Conservation (phyloP, 2,888 invertebrate species). For the Rapana venosa region DNA sequence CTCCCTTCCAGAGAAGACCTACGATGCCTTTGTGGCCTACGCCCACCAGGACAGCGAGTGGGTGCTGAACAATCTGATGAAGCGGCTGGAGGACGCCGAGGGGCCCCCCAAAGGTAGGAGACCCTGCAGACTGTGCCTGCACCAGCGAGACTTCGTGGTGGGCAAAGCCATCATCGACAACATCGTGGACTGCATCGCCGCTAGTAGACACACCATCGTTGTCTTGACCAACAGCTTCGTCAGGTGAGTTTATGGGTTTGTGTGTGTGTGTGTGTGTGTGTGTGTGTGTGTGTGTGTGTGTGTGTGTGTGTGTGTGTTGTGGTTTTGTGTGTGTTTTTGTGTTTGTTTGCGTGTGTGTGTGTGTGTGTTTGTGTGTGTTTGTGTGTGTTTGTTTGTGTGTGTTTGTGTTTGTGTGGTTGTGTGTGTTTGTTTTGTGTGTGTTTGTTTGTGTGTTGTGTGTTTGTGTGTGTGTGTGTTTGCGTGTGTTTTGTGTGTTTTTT, state of each 20-base stretch:
- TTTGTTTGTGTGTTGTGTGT: neutral
- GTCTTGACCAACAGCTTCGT: constrained; percentile 93
- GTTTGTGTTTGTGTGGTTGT: constrained; percentile 82
- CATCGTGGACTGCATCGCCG: constrained; percentile 91
- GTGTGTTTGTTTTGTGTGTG: constrained; percentile 68
- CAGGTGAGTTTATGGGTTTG: too few species aligned
- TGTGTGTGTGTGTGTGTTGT: constrained; percentile 7
- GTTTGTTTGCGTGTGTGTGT: neutral
- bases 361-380: neutral
- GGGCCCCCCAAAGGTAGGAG: neutral
- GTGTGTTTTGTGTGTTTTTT: neutral
- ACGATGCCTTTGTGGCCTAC: constrained; percentile 94
- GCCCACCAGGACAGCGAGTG: constrained; percentile 92
- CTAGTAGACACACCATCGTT: constrained; percentile 91
- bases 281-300: neutral
- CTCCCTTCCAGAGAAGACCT: constrained; percentile 73
- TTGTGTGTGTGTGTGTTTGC: neutral
- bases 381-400: neutral
- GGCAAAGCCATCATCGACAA: constrained; percentile 86
- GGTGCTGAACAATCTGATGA: constrained; percentile 89
- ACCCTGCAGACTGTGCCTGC: constrained; percentile 63
- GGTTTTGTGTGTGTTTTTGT: constrained; percentile 80
- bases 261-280: neutral
- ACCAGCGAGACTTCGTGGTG: constrained; percentile 65
- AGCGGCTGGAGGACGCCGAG: constrained; percentile 85